Base-by-base conservation (phyloP, 2,888 invertebrate genomes). In the Hymenopus coronatus region DNA sequence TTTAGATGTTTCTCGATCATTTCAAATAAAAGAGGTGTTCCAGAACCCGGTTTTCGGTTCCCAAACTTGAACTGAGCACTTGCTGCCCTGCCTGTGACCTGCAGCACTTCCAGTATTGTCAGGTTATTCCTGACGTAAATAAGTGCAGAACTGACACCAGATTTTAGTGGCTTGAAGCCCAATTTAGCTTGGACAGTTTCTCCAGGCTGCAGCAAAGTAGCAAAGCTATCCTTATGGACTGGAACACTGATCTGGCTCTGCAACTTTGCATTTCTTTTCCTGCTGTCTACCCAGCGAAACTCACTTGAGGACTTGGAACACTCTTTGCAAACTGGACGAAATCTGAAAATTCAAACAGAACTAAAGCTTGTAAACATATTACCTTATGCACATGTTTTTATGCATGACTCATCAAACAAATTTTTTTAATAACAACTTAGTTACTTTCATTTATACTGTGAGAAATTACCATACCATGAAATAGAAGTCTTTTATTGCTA, bases 41-140 rank as follows among this genome's bases (percentile, higher is more conserved):
- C 92, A 6, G 96, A 96, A 14, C 97, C 98, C 0, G 98, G 97
- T 89, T 96, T 96, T n/a, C 97, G 96, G 92, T 97, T 98, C 30
- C 96, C 98, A 92, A 99, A 96, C 92, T 97, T 97, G 93, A 99
- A 96, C 92, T 97, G 96, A 4, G 98, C 98, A 91, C 96, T 94
- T 1, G 97, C 98, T 27, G 98, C 98, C 92, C 96, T 96, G 0
- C 98, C 99, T 89, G 95, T 95, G 90, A 99, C 93, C 92, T 96
- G 95, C 40, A 98, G 94, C 3, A 96, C 96, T 93, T 99, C 99
- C 92, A 99, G 93, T 82, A 98, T 96, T 0, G 99, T 99, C 92
- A 99, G 94, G 93, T 99, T 99, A 93, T 99, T 99, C 91, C 99
- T 96, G 93, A 85, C 46, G 27, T 83, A 85, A 25, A 85, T 46